A percentile compares a stretch with the other conserved stretches of the same genome.
Evolutionary conservation across 2,888 invertebrate genomes (phyloP).

Genomic region (Xanthia togata): DNA sequence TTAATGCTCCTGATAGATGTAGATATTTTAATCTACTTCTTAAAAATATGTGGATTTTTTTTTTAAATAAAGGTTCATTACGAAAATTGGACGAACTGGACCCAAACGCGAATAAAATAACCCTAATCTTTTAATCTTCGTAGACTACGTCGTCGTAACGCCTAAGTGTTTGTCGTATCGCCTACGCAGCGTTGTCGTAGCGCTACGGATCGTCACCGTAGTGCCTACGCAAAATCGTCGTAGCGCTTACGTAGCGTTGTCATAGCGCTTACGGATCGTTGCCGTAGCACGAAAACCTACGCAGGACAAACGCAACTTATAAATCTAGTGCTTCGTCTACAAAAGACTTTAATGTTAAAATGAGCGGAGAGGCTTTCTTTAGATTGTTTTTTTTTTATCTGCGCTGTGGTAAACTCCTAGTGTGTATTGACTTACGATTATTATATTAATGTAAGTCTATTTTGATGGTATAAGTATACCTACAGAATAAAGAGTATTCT

Average conservation of each 20-base stretch:
- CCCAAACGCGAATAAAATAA: neutral
- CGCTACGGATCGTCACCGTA: neutral
- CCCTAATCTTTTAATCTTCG: neutral
- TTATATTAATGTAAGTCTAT: neutral
- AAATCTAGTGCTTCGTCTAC: neutral
- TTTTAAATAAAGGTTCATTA: too few relatives aligned
- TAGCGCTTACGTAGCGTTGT: neutral
- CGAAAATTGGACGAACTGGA: neutral
- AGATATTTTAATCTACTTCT: neutral
- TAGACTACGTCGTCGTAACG: neutral
- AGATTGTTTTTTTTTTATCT: too few relatives aligned
- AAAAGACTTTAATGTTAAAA: neutral
- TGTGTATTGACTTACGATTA: neutral
- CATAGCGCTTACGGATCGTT: neutral
- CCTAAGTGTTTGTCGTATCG: neutral
- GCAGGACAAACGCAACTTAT: neutral
- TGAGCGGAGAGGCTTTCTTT: neutral
- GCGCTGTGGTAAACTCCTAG: too few relatives aligned
- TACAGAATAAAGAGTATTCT: neutral
- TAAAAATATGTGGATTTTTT: too few relatives aligned
- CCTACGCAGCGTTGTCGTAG: conserved; percentile 1
- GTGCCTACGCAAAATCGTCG: neutral
- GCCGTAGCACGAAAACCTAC: neutral
- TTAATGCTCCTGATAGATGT: too few relatives aligned
- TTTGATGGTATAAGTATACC: neutral